These are phyloP conservation scores for Tonatia bakeri DNA, from an alignment of 2,113 vertebrate genomes.

Conservation along the genomic window DNA sequence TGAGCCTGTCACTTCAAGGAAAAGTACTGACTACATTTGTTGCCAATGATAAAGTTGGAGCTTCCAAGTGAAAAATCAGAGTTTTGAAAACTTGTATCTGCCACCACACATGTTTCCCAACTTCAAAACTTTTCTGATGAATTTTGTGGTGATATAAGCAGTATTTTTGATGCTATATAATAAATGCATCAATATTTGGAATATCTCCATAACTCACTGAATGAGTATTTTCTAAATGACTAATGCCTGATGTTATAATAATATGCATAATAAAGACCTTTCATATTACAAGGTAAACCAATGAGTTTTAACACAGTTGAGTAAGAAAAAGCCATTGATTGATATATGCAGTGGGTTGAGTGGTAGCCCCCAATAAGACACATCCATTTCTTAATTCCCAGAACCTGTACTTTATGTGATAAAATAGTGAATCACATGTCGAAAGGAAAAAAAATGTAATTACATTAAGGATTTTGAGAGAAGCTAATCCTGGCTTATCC, in stretches of 20 bases:
- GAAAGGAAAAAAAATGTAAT: neutral
- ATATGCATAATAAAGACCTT: neutral
- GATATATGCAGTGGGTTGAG: neutral
- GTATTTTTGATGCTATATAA: neutral
- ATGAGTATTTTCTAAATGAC: neutral
- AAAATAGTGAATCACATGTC: neutral
- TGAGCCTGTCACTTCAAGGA: neutral
- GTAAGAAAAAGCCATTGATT: neutral
- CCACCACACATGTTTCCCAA: neutral
- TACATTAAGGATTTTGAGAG: neutral
- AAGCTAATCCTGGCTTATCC: neutral
- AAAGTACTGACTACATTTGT: neutral
- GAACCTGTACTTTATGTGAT: neutral
- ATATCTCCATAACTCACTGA: neutral
- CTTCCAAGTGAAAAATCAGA: slow-evolving; percentile 16
- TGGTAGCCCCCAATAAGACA: neutral
- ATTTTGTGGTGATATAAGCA: neutral
- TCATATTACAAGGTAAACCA: neutral
- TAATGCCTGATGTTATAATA: neutral
- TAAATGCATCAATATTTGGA: neutral
- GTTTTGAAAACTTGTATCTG: slow-evolving; percentile 5
- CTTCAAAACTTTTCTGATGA: neutral
- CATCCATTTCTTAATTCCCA: neutral
- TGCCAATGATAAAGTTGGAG: neutral
- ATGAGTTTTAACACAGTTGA: neutral